Base-by-base conservation (phyloP, 2,888 invertebrate species). In the Chrysolina oricalcia region DNA sequence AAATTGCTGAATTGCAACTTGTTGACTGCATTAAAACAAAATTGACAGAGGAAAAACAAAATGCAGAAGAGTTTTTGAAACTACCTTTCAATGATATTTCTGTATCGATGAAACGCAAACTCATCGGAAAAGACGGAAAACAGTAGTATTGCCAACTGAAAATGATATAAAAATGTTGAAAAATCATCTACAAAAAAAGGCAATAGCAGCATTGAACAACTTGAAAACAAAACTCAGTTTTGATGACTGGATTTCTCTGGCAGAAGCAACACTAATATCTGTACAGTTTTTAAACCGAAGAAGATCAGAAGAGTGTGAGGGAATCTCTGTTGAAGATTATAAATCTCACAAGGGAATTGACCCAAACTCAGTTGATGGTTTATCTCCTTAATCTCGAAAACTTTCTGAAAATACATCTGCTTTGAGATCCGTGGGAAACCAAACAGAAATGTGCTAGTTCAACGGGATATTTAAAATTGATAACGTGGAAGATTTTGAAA, bases 241-340 rank as follows among this genome's bases (percentile, higher is more conserved):
- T 19, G 19, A 46, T 35, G 19, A 23, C n/a, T 69, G 50, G 68
- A 59, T 67, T 21, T 59, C 13, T 13, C 40, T 68, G n/a, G n/a
- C n/a, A n/a, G n/a, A n/a, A n/a, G n/a, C n/a, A n/a, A n/a, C n/a
- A n/a, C n/a, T n/a, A n/a, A 17, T 62, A 21, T 19, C 40, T 67
- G 56, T 40, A 46, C 23, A 72, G 63, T 23, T 77, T 17, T 77
- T 77, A 23, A 77, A 77, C 62, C 62, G 77, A 41, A 50, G 74
- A 50, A 48, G 76, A 66, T 64, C 74, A 9, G 77, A 70, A 13
- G 74, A 74, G 56, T 56, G 72, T 17, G 74, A 77, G 50, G 50
- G 67, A 63, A 66, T 77, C 10, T 68, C 67, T 40, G 74, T 77
- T 19, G 73, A 76, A 23, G 73, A 76, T 67, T 76, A 73, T 35